Percentiles rank a stretch among this genome's conserved stretches.
These are phyloP conservation scores for Apis laboriosa DNA, from an alignment of 1,140 invertebrate genomes.

Conservation along the genomic window DNA sequence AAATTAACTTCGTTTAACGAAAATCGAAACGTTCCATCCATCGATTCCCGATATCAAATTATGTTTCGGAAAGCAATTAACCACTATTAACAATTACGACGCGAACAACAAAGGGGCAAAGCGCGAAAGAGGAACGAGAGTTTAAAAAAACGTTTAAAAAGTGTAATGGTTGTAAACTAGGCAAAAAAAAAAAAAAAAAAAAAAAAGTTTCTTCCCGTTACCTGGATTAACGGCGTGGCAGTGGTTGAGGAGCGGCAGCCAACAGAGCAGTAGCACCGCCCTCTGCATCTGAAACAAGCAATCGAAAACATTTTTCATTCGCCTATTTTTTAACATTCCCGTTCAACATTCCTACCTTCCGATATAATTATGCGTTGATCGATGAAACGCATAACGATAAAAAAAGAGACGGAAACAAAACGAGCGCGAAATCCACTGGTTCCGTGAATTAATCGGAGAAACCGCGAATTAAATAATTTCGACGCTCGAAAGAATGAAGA, in stretches of 20 bases:
- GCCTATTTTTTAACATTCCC: conserved; percentile 8
- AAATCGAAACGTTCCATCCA: too few species aligned
- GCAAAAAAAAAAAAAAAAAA: not conserved
- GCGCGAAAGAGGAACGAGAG: not conserved
- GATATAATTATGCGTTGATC: conserved; percentile 43
- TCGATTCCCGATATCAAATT: not conserved
- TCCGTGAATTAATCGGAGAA: not conserved
- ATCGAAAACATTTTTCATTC: conserved; percentile 24
- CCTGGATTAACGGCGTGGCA: conserved; percentile 80
- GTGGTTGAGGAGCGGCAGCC: conserved; percentile 79
- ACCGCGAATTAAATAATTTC: too few species aligned
- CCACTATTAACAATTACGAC: too few species aligned
- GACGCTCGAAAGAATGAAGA: too few species aligned
- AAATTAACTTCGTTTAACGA: too few species aligned
- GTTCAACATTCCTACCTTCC: conserved; percentile 19
- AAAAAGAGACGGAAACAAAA: not conserved
- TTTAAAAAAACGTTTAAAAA: not conserved
- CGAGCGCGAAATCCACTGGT: conserved; percentile 4
- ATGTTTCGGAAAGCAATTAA: not conserved
- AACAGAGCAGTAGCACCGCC: conserved; percentile 79
- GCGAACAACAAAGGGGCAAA: not conserved
- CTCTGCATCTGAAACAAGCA: conserved; percentile 78
- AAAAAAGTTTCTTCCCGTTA: conserved; percentile 54
- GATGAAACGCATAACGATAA: conserved; percentile 2
- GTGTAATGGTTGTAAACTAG: not conserved